Base-by-base conservation (phyloP, 2,888 invertebrate species). In the Blastobasis lacticolella region DNA sequence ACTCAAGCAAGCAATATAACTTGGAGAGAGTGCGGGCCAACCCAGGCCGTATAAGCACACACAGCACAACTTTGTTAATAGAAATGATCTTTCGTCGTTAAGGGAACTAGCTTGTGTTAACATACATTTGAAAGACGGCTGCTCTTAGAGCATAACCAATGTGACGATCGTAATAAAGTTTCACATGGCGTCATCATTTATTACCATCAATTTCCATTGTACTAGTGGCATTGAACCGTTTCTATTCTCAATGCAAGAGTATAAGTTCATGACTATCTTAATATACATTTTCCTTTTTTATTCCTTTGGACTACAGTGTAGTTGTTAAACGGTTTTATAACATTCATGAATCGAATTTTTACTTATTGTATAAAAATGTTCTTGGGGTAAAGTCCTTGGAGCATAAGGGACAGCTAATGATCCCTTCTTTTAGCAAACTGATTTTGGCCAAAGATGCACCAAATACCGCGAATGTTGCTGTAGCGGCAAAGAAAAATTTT, bases 61-160 rank as follows among this genome's bases (percentile, higher is more conserved):
- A 50, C 23, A 36, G 48, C 44, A 45, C 50, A 54, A 54, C 50
- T 50, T 41, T 23, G 50, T 48, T 50, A 50, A 50, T 50, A 50
- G 46, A 49, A 49, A 54, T 54, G 49, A 50, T 54, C 50, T 50
- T 54, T 49, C 46, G 49, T 46, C 49, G 43, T 47, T 37, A 48
- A 6, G n/a, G n/a, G 5, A n/a, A 45, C 8, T 45, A 8, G 10
- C 9, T 45, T 10, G 10, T 43, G n/a, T 43, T 10, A n/a, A 10
- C n/a, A 43, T 43, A 8, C n/a, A 43, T 10, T 43, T 43, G n/a
- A 10, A n/a, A 43, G 10, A 43, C n/a, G 10, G 43, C n/a, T 10
- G 5, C 5, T 10, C 43, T 43, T 43, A 43, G 43, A 10, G 43
- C 43, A 10, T 43, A 43, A 23, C 23, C 23, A 23, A 23, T 23